phyloP scores from a whole-genome alignment of 2,797 vertebrate species.

The Heterohyrax brucei region DNA sequence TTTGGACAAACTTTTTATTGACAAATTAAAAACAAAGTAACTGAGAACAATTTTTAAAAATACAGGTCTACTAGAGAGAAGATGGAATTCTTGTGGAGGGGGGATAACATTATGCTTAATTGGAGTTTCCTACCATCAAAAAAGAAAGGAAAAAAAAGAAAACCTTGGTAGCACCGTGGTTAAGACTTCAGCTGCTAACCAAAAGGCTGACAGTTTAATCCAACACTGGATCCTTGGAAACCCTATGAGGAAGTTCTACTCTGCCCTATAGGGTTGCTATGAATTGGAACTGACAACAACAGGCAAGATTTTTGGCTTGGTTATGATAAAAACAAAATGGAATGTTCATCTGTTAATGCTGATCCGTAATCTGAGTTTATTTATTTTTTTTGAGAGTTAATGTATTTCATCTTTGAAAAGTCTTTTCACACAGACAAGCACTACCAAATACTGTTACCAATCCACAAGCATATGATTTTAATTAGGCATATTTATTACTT shows the following conservation, averaged over 20 bases:
- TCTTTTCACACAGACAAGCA: constrained; percentile 55
- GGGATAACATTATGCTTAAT: background rate
- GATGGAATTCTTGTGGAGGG: background rate
- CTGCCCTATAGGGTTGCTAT: too few species aligned
- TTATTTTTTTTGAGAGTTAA: background rate
- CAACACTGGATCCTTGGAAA: too few species aligned
- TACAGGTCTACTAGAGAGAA: constrained; percentile 41
- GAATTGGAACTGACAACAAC: too few species aligned
- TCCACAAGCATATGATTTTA: constrained; percentile 51
- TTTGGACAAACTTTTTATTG: background rate
- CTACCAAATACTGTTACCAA: constrained; percentile 2
- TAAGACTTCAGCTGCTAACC: too few species aligned
- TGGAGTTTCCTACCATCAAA: constrained; percentile 40
- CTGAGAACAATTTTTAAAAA: constrained; percentile 10
- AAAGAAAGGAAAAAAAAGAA: too few species aligned
- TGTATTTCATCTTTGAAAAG: constrained; percentile 67
- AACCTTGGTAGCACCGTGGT: too few species aligned
- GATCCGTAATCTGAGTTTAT: background rate
- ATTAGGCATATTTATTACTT: constrained; percentile 67
- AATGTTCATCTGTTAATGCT: constrained; percentile 48
- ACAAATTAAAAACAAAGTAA: background rate
- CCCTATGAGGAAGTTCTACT: too few species aligned
- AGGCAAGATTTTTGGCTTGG: too few species aligned
- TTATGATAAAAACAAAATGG: background rate
- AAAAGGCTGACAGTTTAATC: too few species aligned